Evolutionary conservation across 2,888 invertebrate species (phyloP), one percentile per base, ranked within the genome.

Genomic region (Trachelus stipa): DNA sequence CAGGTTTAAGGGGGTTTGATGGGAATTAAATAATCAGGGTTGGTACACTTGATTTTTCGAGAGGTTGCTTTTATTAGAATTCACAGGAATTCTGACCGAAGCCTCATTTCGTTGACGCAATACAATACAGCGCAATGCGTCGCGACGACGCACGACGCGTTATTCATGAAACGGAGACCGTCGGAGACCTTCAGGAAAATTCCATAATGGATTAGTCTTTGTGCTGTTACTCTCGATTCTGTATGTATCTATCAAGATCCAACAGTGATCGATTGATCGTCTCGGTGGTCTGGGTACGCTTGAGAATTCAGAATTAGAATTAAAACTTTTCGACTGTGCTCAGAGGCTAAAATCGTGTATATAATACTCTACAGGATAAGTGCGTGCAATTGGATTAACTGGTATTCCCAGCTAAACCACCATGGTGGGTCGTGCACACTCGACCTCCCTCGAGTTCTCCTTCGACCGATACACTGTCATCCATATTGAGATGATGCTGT

Each of bases 151-250:
- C 23, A 56, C 23, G 56, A 56, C 23, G 23, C 56, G 56, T 56
- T 56, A 71, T 73, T 56, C 81, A 79, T 81, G 81, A 80, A 81
- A 79, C 77, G 74, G 77, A 76, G 80, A 79, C 74, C 81, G 76
- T 79, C 80, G 78, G 77, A 76, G 81, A 81, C 83, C 81, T 81
- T 80, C 79, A 77, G 75, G 75, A 77, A 56, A 80, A 79, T 83
- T 85, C 82, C 85, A 85, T 85, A 84, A 85, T 85, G 83, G 79
- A 85, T 84, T 81, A 80, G 77, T 77, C 76, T 77, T 82, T 80
- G 80, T 80, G 80, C 76, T 80, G 82, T 79, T 69, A 71, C 74
- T 77, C 76, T 40, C 79, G 80, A 83, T 82, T 81, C 79, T 23
- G 81, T 83, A 82, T 82, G 82, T 77, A 82, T 56, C 56, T 56